These are phyloP conservation scores for Pangasius krempfi DNA, from an alignment of 2,797 vertebrate species.

Conservation along the genomic window DNA sequence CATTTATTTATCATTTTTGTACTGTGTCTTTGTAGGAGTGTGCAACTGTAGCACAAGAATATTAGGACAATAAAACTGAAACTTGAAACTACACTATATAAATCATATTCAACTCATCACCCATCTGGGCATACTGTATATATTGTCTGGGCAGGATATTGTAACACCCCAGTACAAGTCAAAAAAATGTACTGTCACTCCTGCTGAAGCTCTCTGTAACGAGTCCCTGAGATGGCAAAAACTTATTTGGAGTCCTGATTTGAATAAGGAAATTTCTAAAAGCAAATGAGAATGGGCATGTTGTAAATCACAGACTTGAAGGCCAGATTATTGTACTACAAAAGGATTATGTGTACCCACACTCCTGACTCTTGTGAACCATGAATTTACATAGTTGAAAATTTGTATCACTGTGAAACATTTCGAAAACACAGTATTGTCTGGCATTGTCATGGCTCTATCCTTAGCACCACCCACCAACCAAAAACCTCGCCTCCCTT, in stretches of 20 bases:
- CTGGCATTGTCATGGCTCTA: neutral
- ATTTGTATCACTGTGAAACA: neutral
- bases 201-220: neutral
- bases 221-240: neutral
- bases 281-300: neutral
- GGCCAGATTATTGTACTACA: neutral
- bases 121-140: neutral
- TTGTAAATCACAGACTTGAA: neutral
- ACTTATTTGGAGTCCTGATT: neutral
- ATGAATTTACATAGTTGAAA: neutral
- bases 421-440: neutral
- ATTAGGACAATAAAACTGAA: too few species aligned
- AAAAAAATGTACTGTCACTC: neutral
- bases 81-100: neutral
- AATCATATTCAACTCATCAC: neutral
- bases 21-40: too few species aligned
- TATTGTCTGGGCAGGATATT: neutral
- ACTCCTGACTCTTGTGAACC: neutral
- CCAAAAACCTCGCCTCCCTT: neutral
- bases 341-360: neutral
- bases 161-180: neutral
- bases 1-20: too few species aligned
- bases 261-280: slow-evolving; percentile 9
- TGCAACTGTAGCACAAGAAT: too few species aligned
- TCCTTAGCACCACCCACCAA: neutral